A percentile compares a stretch with the other conserved stretches of the same genome.
Evolutionary conservation across 2,888 invertebrate genomes (phyloP).

Genomic region (Trichogramma dendrolimi): DNA sequence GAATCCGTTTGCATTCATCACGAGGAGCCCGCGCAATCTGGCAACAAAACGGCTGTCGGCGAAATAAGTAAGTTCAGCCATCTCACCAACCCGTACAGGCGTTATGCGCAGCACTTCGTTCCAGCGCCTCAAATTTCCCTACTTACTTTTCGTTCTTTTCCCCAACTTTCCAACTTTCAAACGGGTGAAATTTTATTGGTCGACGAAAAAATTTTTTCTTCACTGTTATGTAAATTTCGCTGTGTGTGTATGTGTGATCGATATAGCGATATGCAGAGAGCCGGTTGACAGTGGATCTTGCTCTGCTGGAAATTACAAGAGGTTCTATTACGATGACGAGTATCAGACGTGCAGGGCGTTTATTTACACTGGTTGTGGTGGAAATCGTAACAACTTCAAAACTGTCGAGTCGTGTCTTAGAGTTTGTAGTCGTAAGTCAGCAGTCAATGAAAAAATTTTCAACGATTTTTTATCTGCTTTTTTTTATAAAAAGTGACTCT

Average conservation of each 20-base stretch:
- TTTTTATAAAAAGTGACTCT: no score
- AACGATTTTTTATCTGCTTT: no score
- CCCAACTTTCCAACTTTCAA: no score
- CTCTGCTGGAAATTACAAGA: conserved; percentile 54
- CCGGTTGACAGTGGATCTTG: conserved; percentile 65
- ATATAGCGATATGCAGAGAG: conserved; percentile 63
- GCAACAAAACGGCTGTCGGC: conserved; percentile 47
- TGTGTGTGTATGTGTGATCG: not conserved
- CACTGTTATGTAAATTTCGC: not conserved
- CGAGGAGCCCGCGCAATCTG: conserved; percentile 55
- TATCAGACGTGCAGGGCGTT: conserved; percentile 72
- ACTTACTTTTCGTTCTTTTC: no score
- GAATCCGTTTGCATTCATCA: conserved; percentile 65
- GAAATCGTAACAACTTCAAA: conserved; percentile 81
- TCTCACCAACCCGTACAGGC: not conserved
- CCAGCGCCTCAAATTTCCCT: no score
- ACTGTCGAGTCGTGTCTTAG: conserved; percentile 67
- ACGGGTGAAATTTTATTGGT: no score
- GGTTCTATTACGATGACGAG: conserved; percentile 71
- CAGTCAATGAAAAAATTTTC: not conserved
- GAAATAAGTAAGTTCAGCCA: conserved; percentile 43
- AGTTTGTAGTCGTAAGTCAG: conserved; percentile 56
- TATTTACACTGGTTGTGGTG: conserved; percentile 82
- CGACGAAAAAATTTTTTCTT: not conserved
- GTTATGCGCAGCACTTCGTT: no score